Evolutionary conservation across 2,888 invertebrate species (phyloP).

Genomic region (Lasioglossum zephyrum): DNA sequence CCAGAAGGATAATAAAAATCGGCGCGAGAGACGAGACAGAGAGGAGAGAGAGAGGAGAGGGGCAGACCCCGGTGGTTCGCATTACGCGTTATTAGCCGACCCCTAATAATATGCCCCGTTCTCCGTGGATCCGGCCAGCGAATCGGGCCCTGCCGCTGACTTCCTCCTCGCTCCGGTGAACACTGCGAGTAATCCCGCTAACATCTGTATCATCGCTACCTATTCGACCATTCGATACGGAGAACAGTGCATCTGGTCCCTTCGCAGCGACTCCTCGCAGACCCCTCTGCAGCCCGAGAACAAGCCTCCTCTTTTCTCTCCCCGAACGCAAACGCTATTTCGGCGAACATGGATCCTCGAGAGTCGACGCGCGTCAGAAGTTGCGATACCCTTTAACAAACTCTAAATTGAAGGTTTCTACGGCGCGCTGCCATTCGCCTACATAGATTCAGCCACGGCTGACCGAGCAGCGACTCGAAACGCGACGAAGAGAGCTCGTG

Average conservation of each 20-base stretch:
- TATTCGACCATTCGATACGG: conserved; percentile 74
- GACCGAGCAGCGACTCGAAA: conserved; percentile 2
- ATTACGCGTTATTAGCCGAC: conserved; percentile 82
- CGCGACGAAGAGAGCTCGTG: not conserved
- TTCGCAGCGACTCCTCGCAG: not conserved
- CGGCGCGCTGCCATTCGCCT: not conserved
- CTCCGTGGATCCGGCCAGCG: conserved; percentile 20
- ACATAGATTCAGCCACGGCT: not conserved
- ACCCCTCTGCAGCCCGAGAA: not conserved
- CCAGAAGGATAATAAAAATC: conserved; percentile 56
- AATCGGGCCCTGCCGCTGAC: conserved; percentile 54
- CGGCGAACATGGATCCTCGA: not conserved
- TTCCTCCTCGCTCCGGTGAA: conserved; percentile 62
- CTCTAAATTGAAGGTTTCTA: not conserved
- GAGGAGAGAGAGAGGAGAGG: not conserved
- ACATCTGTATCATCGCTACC: conserved; percentile 83
- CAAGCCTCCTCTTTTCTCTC: not conserved
- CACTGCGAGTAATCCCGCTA: conserved; percentile 68
- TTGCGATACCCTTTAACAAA: not conserved
- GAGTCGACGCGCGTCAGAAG: not conserved
- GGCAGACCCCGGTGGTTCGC: conserved; percentile 59
- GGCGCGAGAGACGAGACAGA: conserved; percentile 9
- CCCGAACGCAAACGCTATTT: not conserved
- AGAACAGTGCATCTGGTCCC: conserved; percentile 75
- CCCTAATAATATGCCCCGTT: conserved; percentile 77